Evolutionary conservation across 1,140 invertebrate species (phyloP), one percentile per base, ranked within the genome.

Genomic region (Xylocopa sonorina): DNA sequence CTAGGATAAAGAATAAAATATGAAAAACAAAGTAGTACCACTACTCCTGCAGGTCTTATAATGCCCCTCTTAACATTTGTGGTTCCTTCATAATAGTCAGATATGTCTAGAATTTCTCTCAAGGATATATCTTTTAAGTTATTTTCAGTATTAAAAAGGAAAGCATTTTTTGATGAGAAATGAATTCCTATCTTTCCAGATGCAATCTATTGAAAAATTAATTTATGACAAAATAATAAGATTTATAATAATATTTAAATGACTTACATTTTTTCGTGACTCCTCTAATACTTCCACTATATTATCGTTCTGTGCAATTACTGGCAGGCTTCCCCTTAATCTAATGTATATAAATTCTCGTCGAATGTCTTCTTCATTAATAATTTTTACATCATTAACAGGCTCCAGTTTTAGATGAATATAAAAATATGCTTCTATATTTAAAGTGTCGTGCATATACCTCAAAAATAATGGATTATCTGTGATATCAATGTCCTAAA

Each of bases 381-480:
- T 92, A 14, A 95, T 91, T 85, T 95, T 94, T 88, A 95, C 94
- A 79, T 89, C 81, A 43, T 91, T 92, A 32, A 94, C 94, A 78
- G 94, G 92, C 89, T 96, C 94, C 73, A 97, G 92, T 87, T 95
- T 95, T 80, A 96, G 95, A 92, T 96, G 96, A 21, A 95, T 94
- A 77, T 96, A 94, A 88, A 96, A 95, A 80, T 95, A 95, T 16
- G 95, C 94, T 86, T 94, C 92, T 64, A 96, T 86, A 27, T 94
- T 93, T 64, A 93, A 88, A 18, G 94, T 92, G 77, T 93, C 93
- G 32, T 94, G 78, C n/a, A 92, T 92, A 83, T 93, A 95, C 85
- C 94, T 94, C 38, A 96, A 90, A 76, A 96, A 92, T 53, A 96
- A 92, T 41, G 95, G 96, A 92, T 96, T 96, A 88, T 96, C 96